Base-by-base conservation (phyloP, 2,888 invertebrate genomes). In the Trissolcus brochymenae region DNA sequence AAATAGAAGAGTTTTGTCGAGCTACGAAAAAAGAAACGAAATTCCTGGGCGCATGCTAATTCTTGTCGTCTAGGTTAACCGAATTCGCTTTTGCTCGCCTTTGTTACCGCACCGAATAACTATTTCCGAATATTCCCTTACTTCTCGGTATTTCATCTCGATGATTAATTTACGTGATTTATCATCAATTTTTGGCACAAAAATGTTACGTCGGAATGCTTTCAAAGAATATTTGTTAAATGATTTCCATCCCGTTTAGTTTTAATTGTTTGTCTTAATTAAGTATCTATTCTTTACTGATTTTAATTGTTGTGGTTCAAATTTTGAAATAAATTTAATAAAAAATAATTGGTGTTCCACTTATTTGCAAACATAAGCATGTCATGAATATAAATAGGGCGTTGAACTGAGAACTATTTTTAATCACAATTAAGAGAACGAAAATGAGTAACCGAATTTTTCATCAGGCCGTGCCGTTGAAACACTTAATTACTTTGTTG, bases 1-100 rank as follows among this genome's bases (percentile, higher is more conserved):
- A 82, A 84, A 83, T 82, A 83, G 82, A 84, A 80, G 83, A 84
- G 75, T 61, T 35, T 35, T 54, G 72, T 74, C 78, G 79, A 72
- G 76, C 70, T 56, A 59, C 70, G 74, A 70, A 76, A 51, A 79
- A 76, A 76, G 75, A 66, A 68, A 80, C 71, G 60, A 77, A 75
- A 77, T 80, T 77, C 79, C 50, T 41, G 67, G 71, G 61, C 65
- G 79, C 79, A 80, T 80, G 79, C 79, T 80, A 80, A 80, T 80
- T 80, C 72, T 61, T 59, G 70, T 77, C 79, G 75, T 73, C 61
- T 73, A 59, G 56, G 29, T 43, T 61, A 68, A 70, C 66, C 65
- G 65, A 76, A 73, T 64, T 64, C 73, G 41, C 67, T 41, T 16
- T 60, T 25, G 25, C 56, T 46, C 56, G 40, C 72, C 68, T 77